Evolutionary conservation across 2,888 invertebrate genomes (phyloP), one percentile per base, ranked within the genome.

Genomic region (Ophioninae sp.): DNA sequence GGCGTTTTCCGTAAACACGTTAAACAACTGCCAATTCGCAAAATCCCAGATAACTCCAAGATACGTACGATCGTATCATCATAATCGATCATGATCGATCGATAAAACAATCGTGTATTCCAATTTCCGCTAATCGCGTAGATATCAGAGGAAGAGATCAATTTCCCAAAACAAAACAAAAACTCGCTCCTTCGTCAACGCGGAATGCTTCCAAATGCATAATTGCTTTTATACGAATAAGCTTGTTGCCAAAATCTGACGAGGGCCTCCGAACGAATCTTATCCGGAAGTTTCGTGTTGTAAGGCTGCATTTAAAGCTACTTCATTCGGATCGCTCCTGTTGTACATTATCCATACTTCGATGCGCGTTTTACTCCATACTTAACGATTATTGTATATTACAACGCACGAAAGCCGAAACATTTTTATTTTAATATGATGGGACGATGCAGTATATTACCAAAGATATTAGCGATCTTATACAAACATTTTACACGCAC

Each of bases 401-500:
- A 41, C 41, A 63, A 69, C 61, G 61, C 59, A 69, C 51, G 56
- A 58, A 20, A 51, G 61, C n/a, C 61, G 67, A 56, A 69, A 67
- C 23, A 58, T 58, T 7, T 7, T 69, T 23, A 22, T 72, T 80
- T 67, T 84, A 68, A 67, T 58, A 80, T 65, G 30, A 58, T 44
- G 68, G 73, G 69, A 67, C 41, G 82, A 84, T 84, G 78, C 82
- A 82, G 85, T 81, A 85, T 76, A 81, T 86, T 84, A 85, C 86
- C 87, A 85, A 86, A 87, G 85, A 85, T 85, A 86, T 81, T 85
- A 82, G 75, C 74, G 74, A 69, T 83, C 65, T 86, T 64, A 78
- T 82, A 77, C 73, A 78, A 58, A 72, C 65, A 80, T 84, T 79
- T 75, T 84, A 83, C 68, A 81, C 75, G 41, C 56, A 41, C 65